Percentiles rank a stretch among this genome's conserved stretches.
These are phyloP conservation scores for Leptodactylus fuscus DNA, from an alignment of 2,113 vertebrate genomes.

Conservation along the genomic window DNA sequence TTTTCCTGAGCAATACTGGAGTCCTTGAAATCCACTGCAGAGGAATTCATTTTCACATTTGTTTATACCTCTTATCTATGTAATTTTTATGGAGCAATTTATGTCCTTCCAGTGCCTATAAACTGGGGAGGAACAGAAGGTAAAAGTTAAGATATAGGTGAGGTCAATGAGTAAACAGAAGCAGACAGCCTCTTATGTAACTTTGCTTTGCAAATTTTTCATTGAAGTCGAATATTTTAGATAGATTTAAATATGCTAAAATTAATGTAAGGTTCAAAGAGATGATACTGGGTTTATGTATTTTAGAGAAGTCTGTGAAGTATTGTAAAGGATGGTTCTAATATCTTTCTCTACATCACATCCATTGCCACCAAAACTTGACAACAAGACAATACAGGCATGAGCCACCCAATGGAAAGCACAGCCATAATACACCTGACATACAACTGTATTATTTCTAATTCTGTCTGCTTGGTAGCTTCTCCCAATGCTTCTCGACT, in stretches of 20 bases:
- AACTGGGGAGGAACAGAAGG: conserved; percentile 49
- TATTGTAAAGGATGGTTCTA: background rate
- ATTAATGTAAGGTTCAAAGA: background rate
- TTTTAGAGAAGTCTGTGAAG: background rate
- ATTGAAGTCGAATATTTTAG: background rate
- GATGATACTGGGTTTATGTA: background rate
- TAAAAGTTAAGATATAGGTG: conserved; percentile 57
- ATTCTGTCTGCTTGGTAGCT: too few relatives aligned
- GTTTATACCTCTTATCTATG: conserved; percentile 58
- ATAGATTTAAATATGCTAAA: background rate
- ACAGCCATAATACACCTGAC: too few relatives aligned
- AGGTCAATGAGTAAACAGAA: conserved; percentile 42
- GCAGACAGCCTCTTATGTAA: conserved; percentile 10
- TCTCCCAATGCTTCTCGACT: too few relatives aligned
- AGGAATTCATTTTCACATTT: conserved; percentile 46
- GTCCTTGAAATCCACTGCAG: conserved; percentile 42
- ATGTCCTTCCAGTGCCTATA: conserved; percentile 35
- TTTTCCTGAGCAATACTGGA: conserved; percentile 3
- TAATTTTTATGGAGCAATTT: conserved; percentile 55
- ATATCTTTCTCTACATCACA: background rate
- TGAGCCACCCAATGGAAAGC: too few relatives aligned
- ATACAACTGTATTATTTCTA: too few relatives aligned
- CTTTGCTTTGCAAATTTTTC: background rate
- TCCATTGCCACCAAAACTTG: background rate
- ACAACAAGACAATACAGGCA: too few relatives aligned